phyloP scores from a whole-genome alignment of 2,888 invertebrate genomes.

The Pristionchus japonicus region DNA sequence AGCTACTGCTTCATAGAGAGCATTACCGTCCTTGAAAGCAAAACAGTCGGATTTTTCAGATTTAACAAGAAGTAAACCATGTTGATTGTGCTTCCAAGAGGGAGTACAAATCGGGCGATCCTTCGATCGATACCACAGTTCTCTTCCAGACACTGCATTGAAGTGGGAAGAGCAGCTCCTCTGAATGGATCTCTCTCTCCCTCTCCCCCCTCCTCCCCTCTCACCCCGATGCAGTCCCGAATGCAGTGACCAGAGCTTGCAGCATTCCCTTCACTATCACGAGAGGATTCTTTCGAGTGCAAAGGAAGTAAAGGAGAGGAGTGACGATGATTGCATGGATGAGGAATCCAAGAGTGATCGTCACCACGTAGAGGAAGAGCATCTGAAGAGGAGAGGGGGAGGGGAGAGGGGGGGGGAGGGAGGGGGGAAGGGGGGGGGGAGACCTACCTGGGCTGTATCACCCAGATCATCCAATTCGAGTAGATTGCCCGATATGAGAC shows the following conservation, averaged over 20 bases:
- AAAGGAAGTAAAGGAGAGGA: constrained; percentile 87
- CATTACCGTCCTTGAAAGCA: constrained; percentile 71
- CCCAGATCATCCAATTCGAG: constrained; percentile 73
- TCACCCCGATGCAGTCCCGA: constrained; percentile 91
- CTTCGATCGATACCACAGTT: constrained; percentile 87
- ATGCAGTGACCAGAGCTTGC: constrained; percentile 86
- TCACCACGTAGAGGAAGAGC: constrained; percentile 91
- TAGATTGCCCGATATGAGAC: constrained; percentile 73
- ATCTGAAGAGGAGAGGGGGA: constrained; percentile 79
- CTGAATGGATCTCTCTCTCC: constrained; percentile 43
- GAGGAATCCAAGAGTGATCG: constrained; percentile 90
- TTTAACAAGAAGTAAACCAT: constrained; percentile 83
- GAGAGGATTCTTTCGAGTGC: constrained; percentile 62
- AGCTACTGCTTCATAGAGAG: constrained; percentile 94
- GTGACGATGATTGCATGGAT: constrained; percentile 92
- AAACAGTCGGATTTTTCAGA: too few relatives aligned
- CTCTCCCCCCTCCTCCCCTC: neutral
- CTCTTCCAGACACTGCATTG: constrained; percentile 90
- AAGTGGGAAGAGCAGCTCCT: constrained; percentile 92
- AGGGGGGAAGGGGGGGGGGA: neutral
- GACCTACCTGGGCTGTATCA: constrained; percentile 61
- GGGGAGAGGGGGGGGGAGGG: neutral
- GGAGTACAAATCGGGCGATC: constrained; percentile 83
- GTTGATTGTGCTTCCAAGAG: constrained; percentile 81
- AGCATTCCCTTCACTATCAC: constrained; percentile 62